Conservation (phyloP, 2,888 invertebrate genomes). For the Ptychoptera albimana region DNA sequence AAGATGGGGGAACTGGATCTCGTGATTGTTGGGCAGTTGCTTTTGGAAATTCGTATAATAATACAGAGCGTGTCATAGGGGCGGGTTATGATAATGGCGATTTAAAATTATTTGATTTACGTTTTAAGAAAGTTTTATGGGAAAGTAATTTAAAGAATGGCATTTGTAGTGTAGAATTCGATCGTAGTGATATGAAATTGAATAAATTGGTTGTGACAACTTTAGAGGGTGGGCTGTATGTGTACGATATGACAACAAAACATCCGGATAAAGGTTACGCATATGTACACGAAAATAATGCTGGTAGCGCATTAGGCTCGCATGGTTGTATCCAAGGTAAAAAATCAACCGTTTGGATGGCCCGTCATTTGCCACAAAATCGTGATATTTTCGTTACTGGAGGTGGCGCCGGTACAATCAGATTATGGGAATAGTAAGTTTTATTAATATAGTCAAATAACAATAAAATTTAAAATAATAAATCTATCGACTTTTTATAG, state of each 20-base stretch:
- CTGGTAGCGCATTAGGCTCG: constrained; percentile 28
- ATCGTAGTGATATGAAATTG: constrained; percentile 85
- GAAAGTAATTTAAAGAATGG: constrained; percentile 88
- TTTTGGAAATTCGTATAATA: constrained; percentile 82
- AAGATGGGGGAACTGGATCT: constrained; percentile 40
- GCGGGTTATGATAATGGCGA: constrained; percentile 97
- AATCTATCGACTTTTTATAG: constrained; percentile 27
- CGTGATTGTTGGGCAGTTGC: constrained; percentile 90
- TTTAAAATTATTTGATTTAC: constrained; percentile 81
- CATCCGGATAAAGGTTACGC: constrained; percentile 79
- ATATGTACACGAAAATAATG: constrained; percentile 33
- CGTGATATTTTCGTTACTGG: constrained; percentile 82
- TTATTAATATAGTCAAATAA: constrained; percentile 2
- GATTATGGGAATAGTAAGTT: constrained; percentile 90
- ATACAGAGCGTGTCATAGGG: constrained; percentile 68
- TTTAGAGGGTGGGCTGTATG: constrained; percentile 75
- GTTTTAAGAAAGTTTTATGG: constrained; percentile 71
- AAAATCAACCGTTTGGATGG: constrained; percentile 78
- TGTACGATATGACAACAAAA: constrained; percentile 78
- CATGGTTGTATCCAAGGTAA: constrained; percentile 39
- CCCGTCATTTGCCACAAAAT: constrained; percentile 82
- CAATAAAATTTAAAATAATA: constrained; percentile 9
- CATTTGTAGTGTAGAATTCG: constrained; percentile 77
- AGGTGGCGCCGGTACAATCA: constrained; percentile 78
- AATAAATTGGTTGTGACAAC: constrained; percentile 88